phyloP scores from a whole-genome alignment of 2,888 invertebrate species.

The Drosophila maculinotata region DNA sequence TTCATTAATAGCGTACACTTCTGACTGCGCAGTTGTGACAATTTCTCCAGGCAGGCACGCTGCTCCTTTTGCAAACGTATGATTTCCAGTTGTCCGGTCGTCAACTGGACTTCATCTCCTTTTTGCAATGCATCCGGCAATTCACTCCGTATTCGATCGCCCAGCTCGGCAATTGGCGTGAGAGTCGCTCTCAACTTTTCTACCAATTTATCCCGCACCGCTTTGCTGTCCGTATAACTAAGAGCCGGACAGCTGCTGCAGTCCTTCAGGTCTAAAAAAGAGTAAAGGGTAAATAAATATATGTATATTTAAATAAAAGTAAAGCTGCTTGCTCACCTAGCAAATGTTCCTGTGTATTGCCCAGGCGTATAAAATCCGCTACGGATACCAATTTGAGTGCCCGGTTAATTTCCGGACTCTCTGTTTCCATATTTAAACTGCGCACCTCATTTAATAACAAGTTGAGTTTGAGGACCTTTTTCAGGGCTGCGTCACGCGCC shows the following conservation, averaged over 20 bases:
- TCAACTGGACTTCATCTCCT: constrained; percentile 19
- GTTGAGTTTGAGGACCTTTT: constrained; percentile 73
- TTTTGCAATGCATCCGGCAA: constrained; percentile 69
- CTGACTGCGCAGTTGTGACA: constrained; percentile 63
- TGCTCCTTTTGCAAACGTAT: constrained; percentile 74
- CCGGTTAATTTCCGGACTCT: constrained; percentile 52
- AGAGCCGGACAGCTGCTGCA: constrained; percentile 42
- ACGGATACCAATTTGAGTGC: constrained; percentile 62
- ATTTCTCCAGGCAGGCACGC: constrained; percentile 58
- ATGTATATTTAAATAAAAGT: no score
- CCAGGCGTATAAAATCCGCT: constrained; percentile 59
- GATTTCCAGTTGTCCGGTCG: constrained; percentile 57
- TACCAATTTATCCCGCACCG: constrained; percentile 68
- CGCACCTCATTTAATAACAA: constrained; percentile 72
- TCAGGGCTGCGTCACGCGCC: constrained; percentile 65
- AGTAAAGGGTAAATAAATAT: no score
- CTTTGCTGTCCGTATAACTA: constrained; percentile 81
- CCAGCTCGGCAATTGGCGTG: constrained; percentile 65
- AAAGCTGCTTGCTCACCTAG: constrained; percentile 50
- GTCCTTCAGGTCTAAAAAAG: constrained; percentile 48
- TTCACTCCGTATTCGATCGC: constrained; percentile 67
- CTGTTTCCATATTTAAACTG: constrained; percentile 36
- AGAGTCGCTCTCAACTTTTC: constrained; percentile 56
- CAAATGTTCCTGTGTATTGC: constrained; percentile 41
- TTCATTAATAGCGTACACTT: constrained; percentile 79